Evolutionary conservation across 2,113 vertebrate species (phyloP).

Genomic region (Equus przewalskii): DNA sequence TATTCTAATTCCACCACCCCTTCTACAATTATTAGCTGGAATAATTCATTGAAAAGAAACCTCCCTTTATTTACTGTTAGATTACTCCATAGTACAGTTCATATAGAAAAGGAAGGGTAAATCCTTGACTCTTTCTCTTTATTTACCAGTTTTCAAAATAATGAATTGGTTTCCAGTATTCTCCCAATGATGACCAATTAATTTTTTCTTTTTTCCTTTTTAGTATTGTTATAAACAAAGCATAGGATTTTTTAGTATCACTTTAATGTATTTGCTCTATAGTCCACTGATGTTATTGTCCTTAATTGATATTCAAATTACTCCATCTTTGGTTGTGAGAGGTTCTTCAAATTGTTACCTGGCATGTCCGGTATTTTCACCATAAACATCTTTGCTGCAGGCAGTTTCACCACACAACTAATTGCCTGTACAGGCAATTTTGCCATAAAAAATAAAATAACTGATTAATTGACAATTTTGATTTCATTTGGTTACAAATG

Average conservation of each 20-base stretch:
- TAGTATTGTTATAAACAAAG: not conserved
- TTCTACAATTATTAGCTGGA: constrained; percentile 8
- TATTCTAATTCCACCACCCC: not conserved
- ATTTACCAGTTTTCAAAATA: constrained; percentile 51
- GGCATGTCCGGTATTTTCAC: too few relatives aligned
- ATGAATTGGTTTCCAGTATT: not conserved
- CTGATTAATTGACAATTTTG: too few relatives aligned
- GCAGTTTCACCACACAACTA: too few relatives aligned
- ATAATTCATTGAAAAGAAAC: constrained; percentile 25
- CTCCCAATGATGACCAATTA: not conserved
- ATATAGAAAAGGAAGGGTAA: constrained; percentile 23
- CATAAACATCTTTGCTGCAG: too few relatives aligned
- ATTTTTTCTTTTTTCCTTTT: constrained; percentile 5
- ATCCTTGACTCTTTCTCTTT: constrained; percentile 33
- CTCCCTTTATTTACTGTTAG: not conserved
- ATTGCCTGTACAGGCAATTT: too few relatives aligned
- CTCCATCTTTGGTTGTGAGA: not conserved
- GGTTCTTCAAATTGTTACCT: not conserved
- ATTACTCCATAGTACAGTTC: not conserved
- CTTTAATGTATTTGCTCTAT: not conserved
- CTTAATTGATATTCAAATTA: constrained; percentile 1
- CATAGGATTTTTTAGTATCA: constrained; percentile 8
- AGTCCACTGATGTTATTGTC: not conserved
- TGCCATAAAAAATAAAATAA: too few relatives aligned
- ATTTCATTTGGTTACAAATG: too few relatives aligned